Evolutionary conservation across 2,113 vertebrate species (phyloP), one percentile per base, ranked within the genome.

Genomic region (Caranx ignobilis): DNA sequence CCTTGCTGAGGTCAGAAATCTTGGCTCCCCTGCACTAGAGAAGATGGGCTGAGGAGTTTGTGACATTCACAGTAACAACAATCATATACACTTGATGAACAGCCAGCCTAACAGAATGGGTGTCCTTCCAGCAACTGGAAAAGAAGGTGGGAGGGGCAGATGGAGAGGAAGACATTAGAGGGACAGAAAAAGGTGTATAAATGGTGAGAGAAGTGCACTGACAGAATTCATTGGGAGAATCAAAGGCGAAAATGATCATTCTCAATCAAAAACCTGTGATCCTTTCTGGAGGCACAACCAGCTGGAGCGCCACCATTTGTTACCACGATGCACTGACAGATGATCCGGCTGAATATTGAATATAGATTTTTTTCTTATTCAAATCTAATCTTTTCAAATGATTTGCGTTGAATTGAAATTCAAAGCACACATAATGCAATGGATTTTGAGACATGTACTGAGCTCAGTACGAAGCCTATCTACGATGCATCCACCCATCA

Each of bases 201-300:
- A 85, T 64, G 43, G 43, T 55, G 32, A 68, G 63, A 61, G 60
- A 75, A 74, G 31, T 72, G 56, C 70, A 32, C 62, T 75, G 67
- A 74, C 73, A 84, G 16, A 85, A 87, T 77, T 76, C 54, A 61
- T 35, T 62, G 79, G 61, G 52, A 73, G 71, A 79, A 79, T 67
- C 75, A 87, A 82, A 85, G 77, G 68, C 54, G 37, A 80, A 75
- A 87, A 82, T 75, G 71, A 86, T 87, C 6, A 78, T 78, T 79
- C 83, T 88, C 73, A 79, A 87, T 82, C 76, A 82, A 87, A 88
- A 67, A 73, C 64, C 52, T 60, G 26, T 82, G 68, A 84, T 87
- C 69, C 55, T 68, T 77, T 80, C 88, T 35, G 52, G 62, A 69
- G 35, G 63, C 78, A 82, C 68, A 86, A 83, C 35, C 82, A 86